Conservation (phyloP, 2,113 vertebrate genomes). For the Illadopsis cleaveri region DNA sequence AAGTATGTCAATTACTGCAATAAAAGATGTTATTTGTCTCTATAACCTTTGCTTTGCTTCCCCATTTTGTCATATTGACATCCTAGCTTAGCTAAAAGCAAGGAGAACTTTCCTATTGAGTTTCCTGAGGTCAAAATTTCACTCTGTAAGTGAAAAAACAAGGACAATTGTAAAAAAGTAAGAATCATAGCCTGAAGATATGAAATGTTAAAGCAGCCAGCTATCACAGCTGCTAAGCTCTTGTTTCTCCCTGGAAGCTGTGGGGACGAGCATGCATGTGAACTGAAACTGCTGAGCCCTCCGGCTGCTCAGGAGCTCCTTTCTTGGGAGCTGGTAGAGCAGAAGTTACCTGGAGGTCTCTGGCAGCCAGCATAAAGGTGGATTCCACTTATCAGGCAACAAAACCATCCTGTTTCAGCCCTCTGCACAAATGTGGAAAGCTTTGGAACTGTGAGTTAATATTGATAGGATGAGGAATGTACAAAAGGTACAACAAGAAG, state of each 20-base stretch:
- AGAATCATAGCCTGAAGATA: not conserved
- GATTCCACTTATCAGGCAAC: not conserved
- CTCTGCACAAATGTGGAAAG: not conserved
- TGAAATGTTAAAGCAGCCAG: not conserved
- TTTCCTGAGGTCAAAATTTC: not conserved
- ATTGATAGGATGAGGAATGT: not conserved
- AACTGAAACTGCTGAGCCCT: not conserved
- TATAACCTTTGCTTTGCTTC: not conserved
- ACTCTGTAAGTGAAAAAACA: not conserved
- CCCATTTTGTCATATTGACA: not conserved
- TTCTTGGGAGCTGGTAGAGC: not conserved
- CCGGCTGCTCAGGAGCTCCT: not conserved
- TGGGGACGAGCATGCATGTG: fast-evolving
- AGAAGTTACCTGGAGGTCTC: not conserved
- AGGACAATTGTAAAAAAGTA: not conserved
- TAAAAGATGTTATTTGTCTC: not conserved
- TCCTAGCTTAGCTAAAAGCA: not conserved
- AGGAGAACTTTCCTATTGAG: not conserved
- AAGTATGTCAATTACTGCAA: not conserved
- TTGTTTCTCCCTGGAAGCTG: not conserved
- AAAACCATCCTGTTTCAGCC: not conserved
- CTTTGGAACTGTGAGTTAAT: not conserved
- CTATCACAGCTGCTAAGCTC: not conserved
- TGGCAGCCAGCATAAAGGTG: not conserved
- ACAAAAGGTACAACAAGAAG: not conserved